Evolutionary conservation across 2,888 invertebrate species (phyloP), one percentile per base, ranked within the genome.

Genomic region (Scaptomyza reducta): DNA sequence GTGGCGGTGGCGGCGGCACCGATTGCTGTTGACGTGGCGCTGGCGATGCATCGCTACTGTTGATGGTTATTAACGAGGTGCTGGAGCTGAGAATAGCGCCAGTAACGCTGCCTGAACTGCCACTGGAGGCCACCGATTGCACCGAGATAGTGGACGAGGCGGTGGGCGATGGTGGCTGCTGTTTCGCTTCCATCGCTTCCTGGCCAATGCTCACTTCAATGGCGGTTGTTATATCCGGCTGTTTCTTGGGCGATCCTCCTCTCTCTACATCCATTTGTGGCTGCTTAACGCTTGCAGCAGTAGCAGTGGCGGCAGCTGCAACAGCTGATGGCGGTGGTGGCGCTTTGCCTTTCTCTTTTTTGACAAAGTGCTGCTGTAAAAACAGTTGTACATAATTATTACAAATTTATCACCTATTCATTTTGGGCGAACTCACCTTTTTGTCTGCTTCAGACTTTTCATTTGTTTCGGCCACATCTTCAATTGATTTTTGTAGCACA

Each of bases 271-370:
- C 47, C 11, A 49, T 44, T 22, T 51, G 47, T 42, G 42, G 25
- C 31, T 57, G 56, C 65, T 59, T 56, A 9, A 63, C 45, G 41
- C 35, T 45, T 3, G 44, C 38, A 38, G 35, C 11, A 96, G 96
- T 29, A 25, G 60, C 47, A 44, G 35, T 38, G 4, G 61, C 44
- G 5, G 53, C 61, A 29, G 74, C 77, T 11, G 65, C 53, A 16
- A 64, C 40, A 31, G 57, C 54, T 46, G 87, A 68, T 25, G 92
- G 91, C 45, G 92, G 92, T 27, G 96, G 96, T 60, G 94, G 96
- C 45, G 96, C 96, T 64, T 96, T 96, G 66, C 96, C 96, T 91
- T 97, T 96, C 88, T 96, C 96, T 90, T 95, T 96, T 92, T 96
- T 96, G 69, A 95, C 94, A 88, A 94, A 82, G 62, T 79, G 88